Percentiles rank a stretch among this genome's conserved stretches.
These are phyloP conservation scores for Candidula unifasciata DNA, from an alignment of 2,888 invertebrate species.

Conservation along the genomic window DNA sequence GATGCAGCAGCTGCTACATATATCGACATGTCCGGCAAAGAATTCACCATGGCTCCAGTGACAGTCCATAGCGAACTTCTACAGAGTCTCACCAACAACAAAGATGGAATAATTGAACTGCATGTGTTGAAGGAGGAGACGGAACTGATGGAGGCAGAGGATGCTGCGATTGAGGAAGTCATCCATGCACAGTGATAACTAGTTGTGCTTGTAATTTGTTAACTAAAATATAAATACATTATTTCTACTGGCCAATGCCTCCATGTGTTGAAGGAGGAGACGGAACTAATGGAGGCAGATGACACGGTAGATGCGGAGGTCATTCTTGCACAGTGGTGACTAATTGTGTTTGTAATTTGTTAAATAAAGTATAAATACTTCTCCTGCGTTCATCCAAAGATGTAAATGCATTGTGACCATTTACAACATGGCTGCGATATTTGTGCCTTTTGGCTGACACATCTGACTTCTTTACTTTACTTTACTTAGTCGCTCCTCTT, in stretches of 20 bases:
- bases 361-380: no score
- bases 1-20: constrained; percentile 25
- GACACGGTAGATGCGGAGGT: constrained; percentile 32
- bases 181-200: constrained; percentile 19
- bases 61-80: constrained; percentile 36
- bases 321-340: constrained; percentile 19
- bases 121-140: constrained; percentile 36
- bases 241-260: no score
- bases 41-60: constrained; percentile 42
- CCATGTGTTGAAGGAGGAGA: constrained; percentile 37
- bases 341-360: no score
- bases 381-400: no score
- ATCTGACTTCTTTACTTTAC: no score
- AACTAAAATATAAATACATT: no score
- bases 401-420: no score
- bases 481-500: no score
- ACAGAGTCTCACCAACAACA: constrained; percentile 30
- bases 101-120: constrained; percentile 50
- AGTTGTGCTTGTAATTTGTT: no score
- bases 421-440: no score
- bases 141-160: constrained; percentile 33
- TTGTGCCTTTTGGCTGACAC: no score
- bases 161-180: constrained; percentile 33
- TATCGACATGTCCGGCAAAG: constrained; percentile 42
- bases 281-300: constrained; percentile 26